phyloP scores from a whole-genome alignment of 2,888 invertebrate species.

The Chrysodeixis includens region DNA sequence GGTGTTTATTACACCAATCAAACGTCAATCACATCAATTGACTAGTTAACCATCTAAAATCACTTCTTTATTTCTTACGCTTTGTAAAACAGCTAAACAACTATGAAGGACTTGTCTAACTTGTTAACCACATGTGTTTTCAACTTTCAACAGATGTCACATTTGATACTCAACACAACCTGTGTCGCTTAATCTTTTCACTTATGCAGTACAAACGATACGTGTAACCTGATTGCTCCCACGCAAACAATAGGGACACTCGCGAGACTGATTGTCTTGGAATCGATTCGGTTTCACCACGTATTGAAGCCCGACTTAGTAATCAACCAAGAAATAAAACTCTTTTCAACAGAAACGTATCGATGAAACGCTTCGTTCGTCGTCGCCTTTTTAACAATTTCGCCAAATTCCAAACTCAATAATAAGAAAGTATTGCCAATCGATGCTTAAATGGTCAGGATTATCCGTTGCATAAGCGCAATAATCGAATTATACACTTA shows the following conservation, averaged over 20 bases:
- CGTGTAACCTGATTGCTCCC: constrained; percentile 74
- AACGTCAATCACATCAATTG: neutral
- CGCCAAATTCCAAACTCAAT: constrained; percentile 57
- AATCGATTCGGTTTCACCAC: constrained; percentile 82
- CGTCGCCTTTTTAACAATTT: constrained; percentile 53
- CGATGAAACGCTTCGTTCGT: constrained; percentile 56
- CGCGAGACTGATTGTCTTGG: constrained; percentile 77
- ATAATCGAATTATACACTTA: constrained; percentile 62
- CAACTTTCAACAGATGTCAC: constrained; percentile 6
- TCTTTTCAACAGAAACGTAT: constrained; percentile 59
- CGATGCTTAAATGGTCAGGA: constrained; percentile 55
- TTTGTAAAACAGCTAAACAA: neutral
- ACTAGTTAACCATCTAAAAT: neutral
- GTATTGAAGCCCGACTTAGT: constrained; percentile 61
- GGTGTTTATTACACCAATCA: constrained; percentile 17
- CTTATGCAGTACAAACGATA: constrained; percentile 67
- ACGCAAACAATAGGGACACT: constrained; percentile 82
- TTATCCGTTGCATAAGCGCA: constrained; percentile 63
- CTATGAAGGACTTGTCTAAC: constrained; percentile 10
- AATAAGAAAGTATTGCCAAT: constrained; percentile 61
- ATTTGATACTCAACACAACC: constrained; percentile 14
- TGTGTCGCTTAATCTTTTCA: constrained; percentile 64
- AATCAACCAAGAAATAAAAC: constrained; percentile 72
- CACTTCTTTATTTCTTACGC: neutral
- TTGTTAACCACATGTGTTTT: neutral